These are phyloP conservation scores for Eidolon dupreanum DNA, from an alignment of 2,797 vertebrate genomes.

Conservation along the genomic window DNA sequence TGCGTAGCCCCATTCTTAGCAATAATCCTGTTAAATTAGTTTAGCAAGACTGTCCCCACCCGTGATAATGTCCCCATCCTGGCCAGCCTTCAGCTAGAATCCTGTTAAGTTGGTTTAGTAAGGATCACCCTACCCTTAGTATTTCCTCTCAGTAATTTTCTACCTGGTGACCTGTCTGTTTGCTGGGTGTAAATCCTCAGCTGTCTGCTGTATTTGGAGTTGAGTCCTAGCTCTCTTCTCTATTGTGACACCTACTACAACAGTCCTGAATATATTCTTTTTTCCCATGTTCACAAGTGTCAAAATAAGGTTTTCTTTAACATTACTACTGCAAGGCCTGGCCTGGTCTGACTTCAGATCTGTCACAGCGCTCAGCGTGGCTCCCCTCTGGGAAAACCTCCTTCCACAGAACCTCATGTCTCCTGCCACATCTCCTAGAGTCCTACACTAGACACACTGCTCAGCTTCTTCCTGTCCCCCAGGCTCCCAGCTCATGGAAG, in stretches of 20 bases:
- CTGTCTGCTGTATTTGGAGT: neutral
- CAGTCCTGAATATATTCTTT: neutral
- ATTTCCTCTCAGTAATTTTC: neutral
- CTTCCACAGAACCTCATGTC: neutral
- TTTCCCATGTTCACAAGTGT: neutral
- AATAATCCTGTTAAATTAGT: neutral
- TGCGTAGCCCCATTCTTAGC: neutral
- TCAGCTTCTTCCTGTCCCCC: neutral
- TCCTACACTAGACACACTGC: neutral
- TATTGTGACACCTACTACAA: fast-evolving
- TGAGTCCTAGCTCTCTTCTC: neutral
- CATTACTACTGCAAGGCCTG: neutral
- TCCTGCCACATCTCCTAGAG: neutral
- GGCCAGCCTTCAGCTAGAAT: neutral
- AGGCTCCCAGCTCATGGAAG: neutral
- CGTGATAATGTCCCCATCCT: neutral
- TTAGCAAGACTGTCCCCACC: neutral
- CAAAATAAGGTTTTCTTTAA: neutral
- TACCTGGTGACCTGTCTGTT: neutral
- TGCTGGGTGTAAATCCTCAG: neutral
- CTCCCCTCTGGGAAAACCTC: neutral
- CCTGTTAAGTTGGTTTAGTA: neutral
- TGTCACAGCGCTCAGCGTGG: fast-evolving
- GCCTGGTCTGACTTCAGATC: neutral
- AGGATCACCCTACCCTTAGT: neutral